Conservation (phyloP, 2,888 invertebrate genomes). For the Ceramica pisi region DNA sequence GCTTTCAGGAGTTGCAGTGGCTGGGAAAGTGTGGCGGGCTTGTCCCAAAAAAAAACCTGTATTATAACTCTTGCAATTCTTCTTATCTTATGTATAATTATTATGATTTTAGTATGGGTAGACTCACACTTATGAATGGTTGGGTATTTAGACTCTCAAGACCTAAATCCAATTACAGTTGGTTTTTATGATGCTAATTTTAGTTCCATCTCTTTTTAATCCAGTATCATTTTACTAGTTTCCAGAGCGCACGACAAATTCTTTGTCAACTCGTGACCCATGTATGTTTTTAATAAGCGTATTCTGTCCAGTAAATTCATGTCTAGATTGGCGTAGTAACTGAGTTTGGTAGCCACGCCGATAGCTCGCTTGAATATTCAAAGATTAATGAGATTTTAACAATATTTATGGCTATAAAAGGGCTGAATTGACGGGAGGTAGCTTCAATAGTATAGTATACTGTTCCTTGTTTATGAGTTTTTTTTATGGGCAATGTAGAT, state of each 20-base stretch:
- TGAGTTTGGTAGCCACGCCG: conserved; percentile 44
- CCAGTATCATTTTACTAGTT: conserved; percentile 16
- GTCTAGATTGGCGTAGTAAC: conserved; percentile 48
- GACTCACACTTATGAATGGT: too few relatives aligned
- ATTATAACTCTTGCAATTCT: too few relatives aligned
- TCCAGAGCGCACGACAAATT: neutral
- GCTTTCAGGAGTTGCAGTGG: too few relatives aligned
- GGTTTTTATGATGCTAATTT: neutral
- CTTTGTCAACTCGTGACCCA: conserved; percentile 9
- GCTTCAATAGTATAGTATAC: conserved; percentile 49
- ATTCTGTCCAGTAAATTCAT: conserved; percentile 28
- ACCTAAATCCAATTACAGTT: neutral
- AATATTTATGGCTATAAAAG: conserved; percentile 61
- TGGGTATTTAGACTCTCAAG: too few relatives aligned
- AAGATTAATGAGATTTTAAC: conserved; percentile 65
- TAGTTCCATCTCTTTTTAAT: neutral
- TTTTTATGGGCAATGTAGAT: conserved; percentile 37
- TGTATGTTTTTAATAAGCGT: conserved; percentile 36
- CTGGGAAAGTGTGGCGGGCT: too few relatives aligned
- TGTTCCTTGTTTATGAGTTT: conserved; percentile 39
- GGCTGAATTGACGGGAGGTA: conserved; percentile 45
- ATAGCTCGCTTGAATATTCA: conserved; percentile 58
- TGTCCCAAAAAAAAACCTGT: too few relatives aligned
- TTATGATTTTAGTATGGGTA: too few relatives aligned
- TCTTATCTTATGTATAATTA: too few relatives aligned